Base-by-base conservation (phyloP, 2,113 vertebrate species). In the Anguilla rostrata region DNA sequence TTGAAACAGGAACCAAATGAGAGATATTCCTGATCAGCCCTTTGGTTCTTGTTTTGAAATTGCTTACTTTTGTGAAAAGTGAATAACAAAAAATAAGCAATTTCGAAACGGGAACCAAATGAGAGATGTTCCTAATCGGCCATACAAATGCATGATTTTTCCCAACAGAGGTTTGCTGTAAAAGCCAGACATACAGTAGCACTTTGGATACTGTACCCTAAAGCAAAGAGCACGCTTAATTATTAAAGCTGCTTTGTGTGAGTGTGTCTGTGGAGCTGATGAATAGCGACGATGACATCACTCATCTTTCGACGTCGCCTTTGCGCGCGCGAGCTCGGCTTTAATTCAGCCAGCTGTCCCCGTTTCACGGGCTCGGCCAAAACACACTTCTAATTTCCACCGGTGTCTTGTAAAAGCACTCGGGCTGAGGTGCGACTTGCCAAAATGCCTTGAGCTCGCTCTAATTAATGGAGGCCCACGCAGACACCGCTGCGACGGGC, bases 381-480 rank as follows among this genome's bases (percentile, higher is more conserved):
- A 78, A 49, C 26, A 39, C 84, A 63, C 39, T 53, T 78, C 39
- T n/a, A 8, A 49, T 63, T 79, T 82, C 39, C 49, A 56, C 39
- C 2, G 15, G 26, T 82, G 57, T 41, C 56, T 56, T 39, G 14
- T 34, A 34, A 60, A 60, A 82, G 39, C 78, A 85, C 71, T 86
- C 40, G 20, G 78, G 15, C 79, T 81, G 53, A 39, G 4, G 39
- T 18, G 22, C 5, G 53, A 56, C 85, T 43, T 57, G 39, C 39
- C 40, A 40, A 14, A 34, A 56, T 15, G 8, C 49, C 34, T 5
- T 81, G 39, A 78, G 43, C 71, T 3, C 16, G 43, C 56, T 85
- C 86, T 92, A 93, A 93, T 92, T 91, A 91, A 93, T 93, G 90
- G 90, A 91, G 90, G 88, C 89, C 83, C 49, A 89, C 89, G 88